A percentile compares a stretch with the other conserved stretches of the same genome.
Conservation (phyloP, 2,113 vertebrate species). For the Etia nguti region DNA sequence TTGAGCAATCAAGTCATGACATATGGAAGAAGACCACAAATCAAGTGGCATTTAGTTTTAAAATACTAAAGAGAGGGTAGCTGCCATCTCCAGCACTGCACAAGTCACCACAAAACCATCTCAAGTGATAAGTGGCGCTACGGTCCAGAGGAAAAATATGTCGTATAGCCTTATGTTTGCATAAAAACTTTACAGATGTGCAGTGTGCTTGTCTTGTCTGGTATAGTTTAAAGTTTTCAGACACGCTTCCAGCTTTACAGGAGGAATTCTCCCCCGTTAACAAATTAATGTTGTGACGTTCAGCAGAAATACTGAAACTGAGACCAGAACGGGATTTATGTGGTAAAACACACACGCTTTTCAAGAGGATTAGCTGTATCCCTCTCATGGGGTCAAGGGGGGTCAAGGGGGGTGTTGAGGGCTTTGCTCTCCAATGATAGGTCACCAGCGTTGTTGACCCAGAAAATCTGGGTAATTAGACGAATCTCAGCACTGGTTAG, state of each 20-base stretch:
- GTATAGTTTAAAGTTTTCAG: not conserved
- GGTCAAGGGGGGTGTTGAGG: not conserved
- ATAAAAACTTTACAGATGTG: rapidly evolving
- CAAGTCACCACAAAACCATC: not conserved
- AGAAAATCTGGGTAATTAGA: slow-evolving; percentile 17
- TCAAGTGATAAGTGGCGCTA: rapidly evolving
- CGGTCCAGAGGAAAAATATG: rapidly evolving
- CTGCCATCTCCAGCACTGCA: not conserved
- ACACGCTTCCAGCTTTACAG: not conserved
- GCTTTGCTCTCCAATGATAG: not conserved
- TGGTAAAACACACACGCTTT: not conserved
- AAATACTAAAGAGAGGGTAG: not conserved
- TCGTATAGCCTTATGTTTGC: not conserved
- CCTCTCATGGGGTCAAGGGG: not conserved
- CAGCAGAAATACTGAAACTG: not conserved
- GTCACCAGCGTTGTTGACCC: slow-evolving; percentile 11
- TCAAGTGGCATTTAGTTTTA: not conserved
- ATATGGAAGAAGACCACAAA: not conserved
- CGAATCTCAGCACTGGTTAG: not conserved
- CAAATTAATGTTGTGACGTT: not conserved
- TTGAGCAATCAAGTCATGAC: not conserved
- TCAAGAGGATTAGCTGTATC: slow-evolving; percentile 1
- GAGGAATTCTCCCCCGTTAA: no score
- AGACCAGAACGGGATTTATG: not conserved
- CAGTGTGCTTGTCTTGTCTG: rapidly evolving